Percentiles rank a stretch among this genome's conserved stretches.
Evolutionary conservation across 1,140 invertebrate species (phyloP).

Genomic region (Elymnias hypermnestra): DNA sequence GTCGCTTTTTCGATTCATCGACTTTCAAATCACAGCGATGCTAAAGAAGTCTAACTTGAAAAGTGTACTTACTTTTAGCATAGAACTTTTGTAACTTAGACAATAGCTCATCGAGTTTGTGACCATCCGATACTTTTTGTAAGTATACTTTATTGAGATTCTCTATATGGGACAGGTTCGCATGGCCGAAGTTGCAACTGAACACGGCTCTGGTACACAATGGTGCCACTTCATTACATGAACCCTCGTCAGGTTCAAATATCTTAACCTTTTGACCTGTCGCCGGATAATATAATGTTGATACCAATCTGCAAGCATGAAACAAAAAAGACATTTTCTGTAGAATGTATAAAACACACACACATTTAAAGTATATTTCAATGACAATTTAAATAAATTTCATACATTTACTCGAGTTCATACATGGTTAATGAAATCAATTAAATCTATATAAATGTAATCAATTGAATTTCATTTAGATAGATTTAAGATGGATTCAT

Average conservation of each 20-base stretch:
- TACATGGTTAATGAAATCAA: too few relatives aligned
- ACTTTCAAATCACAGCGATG: too few relatives aligned
- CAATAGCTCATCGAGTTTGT: conserved; percentile 67
- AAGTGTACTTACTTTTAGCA: conserved; percentile 67
- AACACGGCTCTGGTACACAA: conserved; percentile 77
- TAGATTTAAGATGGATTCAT: too few relatives aligned
- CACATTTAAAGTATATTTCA: too few relatives aligned
- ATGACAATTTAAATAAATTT: too few relatives aligned
- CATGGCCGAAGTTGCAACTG: conserved; percentile 65
- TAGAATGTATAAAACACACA: too few relatives aligned
- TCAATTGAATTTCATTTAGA: too few relatives aligned
- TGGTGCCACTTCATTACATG: conserved; percentile 68
- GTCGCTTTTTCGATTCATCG: too few relatives aligned
- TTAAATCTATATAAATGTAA: too few relatives aligned
- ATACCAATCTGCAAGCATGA: conserved; percentile 68
- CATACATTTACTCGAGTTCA: too few relatives aligned
- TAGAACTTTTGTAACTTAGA: conserved; percentile 78
- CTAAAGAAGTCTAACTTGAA: too few relatives aligned
- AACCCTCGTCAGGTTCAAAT: conserved; percentile 64
- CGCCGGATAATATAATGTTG: conserved; percentile 75
- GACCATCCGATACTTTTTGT: conserved; percentile 69
- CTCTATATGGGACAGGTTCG: conserved; percentile 70
- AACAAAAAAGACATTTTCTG: too few relatives aligned
- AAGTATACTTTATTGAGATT: conserved; percentile 78
- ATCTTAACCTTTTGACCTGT: conserved; percentile 78